A percentile compares a stretch with the other conserved stretches of the same genome.
Evolutionary conservation across 2,888 invertebrate species (phyloP).

Genomic region (Tiliacea citrago): DNA sequence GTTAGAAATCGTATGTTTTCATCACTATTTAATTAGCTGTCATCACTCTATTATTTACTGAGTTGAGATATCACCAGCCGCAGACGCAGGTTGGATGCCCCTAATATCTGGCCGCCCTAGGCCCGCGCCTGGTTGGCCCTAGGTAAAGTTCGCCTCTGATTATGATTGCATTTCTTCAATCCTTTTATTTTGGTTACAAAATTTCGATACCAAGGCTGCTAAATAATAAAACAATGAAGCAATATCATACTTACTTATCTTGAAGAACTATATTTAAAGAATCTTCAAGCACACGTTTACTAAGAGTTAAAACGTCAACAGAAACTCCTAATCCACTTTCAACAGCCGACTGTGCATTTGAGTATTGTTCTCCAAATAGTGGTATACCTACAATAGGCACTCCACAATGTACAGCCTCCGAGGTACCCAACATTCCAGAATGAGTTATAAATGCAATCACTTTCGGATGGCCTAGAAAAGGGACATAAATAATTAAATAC

Average conservation of each 20-base stretch:
- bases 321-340: constrained; percentile 85
- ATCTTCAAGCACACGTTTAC: constrained; percentile 48
- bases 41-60: too few species aligned
- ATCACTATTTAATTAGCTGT: too few species aligned
- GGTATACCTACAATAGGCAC: constrained; percentile 86
- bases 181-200: background rate
- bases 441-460: constrained; percentile 88
- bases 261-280: constrained; percentile 45
- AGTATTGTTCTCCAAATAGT: constrained; percentile 89
- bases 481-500: constrained; percentile 74
- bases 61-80: too few species aligned
- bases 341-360: constrained; percentile 84
- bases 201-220: background rate
- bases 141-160: too few species aligned
- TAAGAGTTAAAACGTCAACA: constrained; percentile 70
- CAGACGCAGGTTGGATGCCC: too few species aligned
- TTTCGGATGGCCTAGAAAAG: constrained; percentile 64
- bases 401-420: constrained; percentile 85
- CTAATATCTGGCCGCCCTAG: too few species aligned
- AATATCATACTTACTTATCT: constrained; percentile 44
- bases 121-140: too few species aligned
- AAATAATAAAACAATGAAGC: background rate
- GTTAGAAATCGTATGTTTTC: too few species aligned
- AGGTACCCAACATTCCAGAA: constrained; percentile 88
- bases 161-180: background rate